Conservation (phyloP, 2,888 invertebrate species). For the Malthinus seriepunctatus region DNA sequence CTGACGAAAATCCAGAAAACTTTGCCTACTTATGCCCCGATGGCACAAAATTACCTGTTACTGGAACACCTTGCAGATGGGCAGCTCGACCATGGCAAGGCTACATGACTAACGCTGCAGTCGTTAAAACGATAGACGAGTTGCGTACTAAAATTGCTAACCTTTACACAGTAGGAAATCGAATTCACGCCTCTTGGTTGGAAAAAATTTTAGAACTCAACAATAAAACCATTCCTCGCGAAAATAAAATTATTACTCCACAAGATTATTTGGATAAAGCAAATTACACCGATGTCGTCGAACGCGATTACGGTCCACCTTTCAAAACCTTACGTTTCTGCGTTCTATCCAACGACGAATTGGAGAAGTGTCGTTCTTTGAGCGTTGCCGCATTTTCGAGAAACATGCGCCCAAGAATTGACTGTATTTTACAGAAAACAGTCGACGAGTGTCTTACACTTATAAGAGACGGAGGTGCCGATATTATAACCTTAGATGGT, state of each 20-base stretch:
- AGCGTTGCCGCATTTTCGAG: conserved; percentile 74
- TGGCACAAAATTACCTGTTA: conserved; percentile 70
- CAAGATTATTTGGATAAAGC: conserved; percentile 49
- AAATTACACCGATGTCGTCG: conserved; percentile 66
- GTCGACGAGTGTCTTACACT: conserved; percentile 68
- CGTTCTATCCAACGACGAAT: conserved; percentile 66
- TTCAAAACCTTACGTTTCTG: conserved; percentile 70
- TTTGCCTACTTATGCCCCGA: conserved; percentile 81
- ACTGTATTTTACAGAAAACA: conserved; percentile 70
- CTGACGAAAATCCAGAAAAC: conserved; percentile 66
- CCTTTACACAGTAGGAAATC: conserved; percentile 54
- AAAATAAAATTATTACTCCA: conserved; percentile 47
- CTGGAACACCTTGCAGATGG: conserved; percentile 73
- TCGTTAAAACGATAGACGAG: conserved; percentile 58
- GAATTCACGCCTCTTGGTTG: conserved; percentile 54
- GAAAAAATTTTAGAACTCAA: conserved; percentile 61
- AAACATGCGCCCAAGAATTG: conserved; percentile 77
- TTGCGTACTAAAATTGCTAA: conserved; percentile 62
- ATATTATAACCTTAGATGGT: conserved; percentile 71
- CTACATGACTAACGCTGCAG: conserved; percentile 69
- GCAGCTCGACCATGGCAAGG: conserved; percentile 87
- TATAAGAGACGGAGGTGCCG: conserved; percentile 70
- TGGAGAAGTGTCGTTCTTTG: conserved; percentile 75
- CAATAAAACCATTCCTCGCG: conserved; percentile 60
- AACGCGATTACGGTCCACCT: conserved; percentile 72